A percentile compares a stretch with the other conserved stretches of the same genome.
Evolutionary conservation across 1,140 invertebrate species (phyloP).

Genomic region (Pemphigus obesinymphae): DNA sequence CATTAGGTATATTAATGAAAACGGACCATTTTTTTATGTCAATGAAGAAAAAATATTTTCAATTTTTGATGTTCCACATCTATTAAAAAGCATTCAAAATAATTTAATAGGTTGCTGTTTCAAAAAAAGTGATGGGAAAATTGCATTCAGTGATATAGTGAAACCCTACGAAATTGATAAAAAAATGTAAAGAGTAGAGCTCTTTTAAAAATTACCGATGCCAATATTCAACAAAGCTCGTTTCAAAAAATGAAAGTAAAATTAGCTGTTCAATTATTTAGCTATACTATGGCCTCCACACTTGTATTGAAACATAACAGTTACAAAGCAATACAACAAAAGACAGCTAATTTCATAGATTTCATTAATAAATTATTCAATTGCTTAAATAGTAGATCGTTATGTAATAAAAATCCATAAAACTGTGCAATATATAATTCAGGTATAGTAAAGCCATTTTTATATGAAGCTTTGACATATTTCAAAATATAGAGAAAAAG

Average conservation of each 20-base stretch:
- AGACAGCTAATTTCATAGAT: background rate
- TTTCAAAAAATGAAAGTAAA: background rate
- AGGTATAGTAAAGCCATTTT: background rate
- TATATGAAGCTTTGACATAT: background rate
- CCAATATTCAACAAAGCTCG: background rate
- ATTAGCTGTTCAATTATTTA: background rate
- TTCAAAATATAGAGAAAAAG: background rate
- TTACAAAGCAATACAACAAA: background rate
- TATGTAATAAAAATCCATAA: background rate
- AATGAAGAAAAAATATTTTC: conserved; percentile 8
- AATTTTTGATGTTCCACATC: background rate
- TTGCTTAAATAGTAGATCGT: background rate
- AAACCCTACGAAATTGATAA: background rate
- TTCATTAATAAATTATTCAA: conserved; percentile 8
- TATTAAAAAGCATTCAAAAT: background rate
- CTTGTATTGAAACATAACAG: background rate
- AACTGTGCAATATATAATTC: background rate
- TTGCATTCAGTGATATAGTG: background rate
- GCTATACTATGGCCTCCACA: background rate
- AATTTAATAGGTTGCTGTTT: background rate
- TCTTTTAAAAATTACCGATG: background rate
- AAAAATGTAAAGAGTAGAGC: background rate
- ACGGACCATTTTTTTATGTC: no score
- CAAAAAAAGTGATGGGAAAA: background rate
- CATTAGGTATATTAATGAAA: background rate